Conservation (phyloP, 1,140 invertebrate species). For the Drosophila nigrodunni region DNA sequence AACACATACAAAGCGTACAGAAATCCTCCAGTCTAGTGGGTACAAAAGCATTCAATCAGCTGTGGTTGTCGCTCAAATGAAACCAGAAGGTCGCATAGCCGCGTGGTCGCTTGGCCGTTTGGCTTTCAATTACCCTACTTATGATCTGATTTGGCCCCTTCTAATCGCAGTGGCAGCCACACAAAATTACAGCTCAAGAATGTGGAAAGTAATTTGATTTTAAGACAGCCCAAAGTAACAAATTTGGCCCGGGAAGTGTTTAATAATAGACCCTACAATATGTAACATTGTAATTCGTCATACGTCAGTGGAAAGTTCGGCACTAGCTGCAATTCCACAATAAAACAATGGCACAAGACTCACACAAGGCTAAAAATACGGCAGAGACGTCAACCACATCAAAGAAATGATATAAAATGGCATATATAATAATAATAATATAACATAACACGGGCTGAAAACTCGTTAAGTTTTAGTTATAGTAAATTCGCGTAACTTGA, state of each 20-base stretch:
- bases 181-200: slow-evolving; percentile 38
- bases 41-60: slow-evolving; percentile 48
- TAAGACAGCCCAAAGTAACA: neutral
- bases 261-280: slow-evolving; percentile 38
- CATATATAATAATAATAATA: slow-evolving; percentile 41
- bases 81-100: slow-evolving; percentile 44
- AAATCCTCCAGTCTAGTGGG: slow-evolving; percentile 29
- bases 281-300: slow-evolving; percentile 46
- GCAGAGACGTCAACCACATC: slow-evolving; percentile 40
- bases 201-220: slow-evolving; percentile 8
- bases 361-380: neutral
- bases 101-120: neutral
- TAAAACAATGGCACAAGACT: slow-evolving; percentile 55
- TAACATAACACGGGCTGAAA: slow-evolving; percentile 44
- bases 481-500: slow-evolving; percentile 31
- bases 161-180: slow-evolving; percentile 48
- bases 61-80: slow-evolving; percentile 48
- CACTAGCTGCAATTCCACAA: slow-evolving; percentile 42
- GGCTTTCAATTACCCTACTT: slow-evolving; percentile 57
- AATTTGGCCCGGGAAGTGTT: slow-evolving; percentile 11
- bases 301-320: slow-evolving; percentile 45
- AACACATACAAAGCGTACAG: slow-evolving; percentile 14
- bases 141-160: slow-evolving; percentile 43
- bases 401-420: slow-evolving; percentile 47
- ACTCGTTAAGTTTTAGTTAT: slow-evolving; percentile 40